Evolutionary conservation across 2,888 invertebrate species (phyloP).

Genomic region (Cheilosia scutellata): DNA sequence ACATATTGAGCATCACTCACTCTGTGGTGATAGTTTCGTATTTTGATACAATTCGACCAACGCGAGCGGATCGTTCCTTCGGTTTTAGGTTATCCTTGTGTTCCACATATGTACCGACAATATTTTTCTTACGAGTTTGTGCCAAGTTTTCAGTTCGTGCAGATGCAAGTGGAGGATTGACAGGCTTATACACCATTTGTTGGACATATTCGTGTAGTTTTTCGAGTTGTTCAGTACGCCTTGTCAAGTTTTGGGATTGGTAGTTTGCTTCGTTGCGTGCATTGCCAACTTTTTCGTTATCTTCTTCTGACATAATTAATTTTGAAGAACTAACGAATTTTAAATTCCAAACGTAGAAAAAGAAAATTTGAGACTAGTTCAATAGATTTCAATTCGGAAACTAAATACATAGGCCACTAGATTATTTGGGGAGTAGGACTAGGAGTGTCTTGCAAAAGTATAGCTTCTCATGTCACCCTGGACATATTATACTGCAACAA

Average conservation of each 20-base stretch:
- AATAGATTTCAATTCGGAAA: background rate
- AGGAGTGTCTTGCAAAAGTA: too few relatives aligned
- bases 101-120: constrained; percentile 32
- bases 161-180: constrained; percentile 18
- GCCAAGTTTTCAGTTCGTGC: constrained; percentile 39
- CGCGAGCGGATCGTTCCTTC: constrained; percentile 33
- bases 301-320: constrained; percentile 42
- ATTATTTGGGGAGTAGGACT: background rate
- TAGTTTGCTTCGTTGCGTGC: background rate
- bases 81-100: constrained; percentile 50
- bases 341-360: background rate
- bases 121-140: constrained; percentile 25
- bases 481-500: too few relatives aligned
- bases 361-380: background rate
- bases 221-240: constrained; percentile 13
- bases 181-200: constrained; percentile 59
- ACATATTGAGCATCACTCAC: constrained; percentile 6
- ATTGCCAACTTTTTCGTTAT: background rate
- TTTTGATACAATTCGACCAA: constrained; percentile 31
- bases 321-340: background rate
- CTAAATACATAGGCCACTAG: background rate
- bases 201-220: constrained; percentile 56
- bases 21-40: constrained; percentile 40
- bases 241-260: background rate
- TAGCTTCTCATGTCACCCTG: too few relatives aligned